Percentiles rank a stretch among this genome's conserved stretches.
Evolutionary conservation across 2,888 invertebrate genomes (phyloP).

Genomic region (Plagiodera versicolora): DNA sequence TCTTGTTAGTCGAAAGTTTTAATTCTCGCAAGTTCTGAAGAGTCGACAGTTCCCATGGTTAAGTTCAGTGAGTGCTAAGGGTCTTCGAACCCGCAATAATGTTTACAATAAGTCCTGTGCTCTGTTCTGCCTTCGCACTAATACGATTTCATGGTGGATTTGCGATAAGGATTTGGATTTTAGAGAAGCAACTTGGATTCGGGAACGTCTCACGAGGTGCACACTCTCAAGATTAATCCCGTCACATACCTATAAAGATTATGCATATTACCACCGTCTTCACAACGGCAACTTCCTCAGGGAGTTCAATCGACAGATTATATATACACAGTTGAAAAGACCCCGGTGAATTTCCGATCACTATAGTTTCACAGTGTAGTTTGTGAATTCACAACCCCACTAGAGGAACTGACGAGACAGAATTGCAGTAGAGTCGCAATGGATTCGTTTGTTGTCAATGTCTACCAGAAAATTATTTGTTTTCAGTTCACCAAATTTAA

Average conservation of each 20-base stretch:
- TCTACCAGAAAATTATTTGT: too few species aligned
- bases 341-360: too few species aligned
- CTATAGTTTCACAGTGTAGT: too few species aligned
- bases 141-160: slow-evolving; percentile 71
- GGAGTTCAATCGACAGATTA: neutral
- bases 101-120: slow-evolving; percentile 55
- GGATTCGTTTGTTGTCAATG: too few species aligned
- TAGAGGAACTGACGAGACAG: too few species aligned
- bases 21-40: slow-evolving; percentile 61
- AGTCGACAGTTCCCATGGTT: slow-evolving; percentile 52
- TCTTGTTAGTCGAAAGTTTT: slow-evolving; percentile 66
- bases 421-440: too few species aligned
- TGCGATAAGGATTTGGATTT: slow-evolving; percentile 67
- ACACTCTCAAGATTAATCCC: slow-evolving; percentile 1
- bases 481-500: too few species aligned
- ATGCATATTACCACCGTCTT: neutral
- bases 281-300: neutral
- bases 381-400: too few species aligned
- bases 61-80: slow-evolving; percentile 54
- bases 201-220: slow-evolving; percentile 23
- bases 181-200: slow-evolving; percentile 53
- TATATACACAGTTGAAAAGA: too few species aligned
- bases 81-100: slow-evolving; percentile 56
- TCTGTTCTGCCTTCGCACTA: slow-evolving; percentile 56
- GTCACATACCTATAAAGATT: neutral